Base-by-base conservation (phyloP, 2,888 invertebrate species). In the Subacronicta megacephala region DNA sequence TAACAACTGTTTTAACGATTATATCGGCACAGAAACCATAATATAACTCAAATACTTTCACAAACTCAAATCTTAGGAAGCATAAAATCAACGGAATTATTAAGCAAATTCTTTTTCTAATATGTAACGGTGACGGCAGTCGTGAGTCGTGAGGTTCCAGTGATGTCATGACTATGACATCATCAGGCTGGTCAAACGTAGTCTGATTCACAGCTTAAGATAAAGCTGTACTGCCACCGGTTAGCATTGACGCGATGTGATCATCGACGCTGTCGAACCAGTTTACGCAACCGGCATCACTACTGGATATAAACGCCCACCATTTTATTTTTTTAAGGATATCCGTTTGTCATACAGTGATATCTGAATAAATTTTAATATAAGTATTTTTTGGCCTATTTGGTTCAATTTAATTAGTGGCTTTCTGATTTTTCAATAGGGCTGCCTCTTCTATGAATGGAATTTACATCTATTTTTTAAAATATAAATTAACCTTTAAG, bases 121-220 rank as follows among this genome's bases (percentile, higher is more conserved):
- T 23, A 70, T 71, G 63, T 67, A 65, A 52, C 61, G 65, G 58
- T 54, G 64, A 70, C 57, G 70, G 65, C 10, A 59, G 66, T 72
- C 18, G 51, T 67, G 68, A 59, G 66, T 72, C 18, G 51, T 67
- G 68, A 66, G 56, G 62, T 54, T 29, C 50, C 62, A 56, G 62
- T 85, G 82, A 82, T 81, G 80, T 82, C 81, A 80, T 46, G 54
- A 42, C 45, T 50, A 72, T 88, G 87, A 88, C 84, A 83, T 88
- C 88, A 86, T 57, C 73, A 62, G 56, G 61, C 64, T 55, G 68
- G 65, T 60, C 77, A 69, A 77, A 67, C 56, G 62, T 60, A 20
- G 68, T 59, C 61, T 78, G 71, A 74, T 72, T 78, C 78, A 71
- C 45, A 78, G 74, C 79, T 79, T 38, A 33, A 40, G 46, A 45